phyloP scores from a whole-genome alignment of 2,888 invertebrate genomes.

The Tetropium fuscum region DNA sequence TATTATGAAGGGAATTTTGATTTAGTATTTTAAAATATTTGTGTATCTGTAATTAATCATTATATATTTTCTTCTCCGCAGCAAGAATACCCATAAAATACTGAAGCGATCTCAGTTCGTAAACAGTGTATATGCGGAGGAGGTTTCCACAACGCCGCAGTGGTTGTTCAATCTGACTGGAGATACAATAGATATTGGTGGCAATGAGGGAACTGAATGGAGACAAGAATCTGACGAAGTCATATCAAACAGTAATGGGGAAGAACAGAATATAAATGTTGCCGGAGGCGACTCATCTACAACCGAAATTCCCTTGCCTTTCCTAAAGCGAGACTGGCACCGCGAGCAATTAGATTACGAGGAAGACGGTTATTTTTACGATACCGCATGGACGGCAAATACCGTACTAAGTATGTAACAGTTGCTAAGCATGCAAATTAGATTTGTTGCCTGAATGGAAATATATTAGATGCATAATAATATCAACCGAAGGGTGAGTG shows the following conservation, averaged over 20 bases:
- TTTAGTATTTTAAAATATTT: no score
- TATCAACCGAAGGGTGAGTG: no score
- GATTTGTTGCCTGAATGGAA: no score
- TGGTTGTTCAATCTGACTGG: constrained; percentile 67
- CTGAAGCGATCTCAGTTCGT: constrained; percentile 19
- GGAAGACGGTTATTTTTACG: constrained; percentile 66
- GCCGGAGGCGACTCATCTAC: constrained; percentile 28
- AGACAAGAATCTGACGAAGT: constrained; percentile 30
- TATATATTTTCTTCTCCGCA: constrained; percentile 23
- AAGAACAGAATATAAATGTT: constrained; percentile 28
- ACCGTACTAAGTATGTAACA: constrained; percentile 49
- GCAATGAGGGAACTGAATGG: constrained; percentile 43
- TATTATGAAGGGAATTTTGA: no score
- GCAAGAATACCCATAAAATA: constrained; percentile 25
- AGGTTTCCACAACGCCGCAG: constrained; percentile 30
- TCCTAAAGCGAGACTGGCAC: constrained; percentile 44
- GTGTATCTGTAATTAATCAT: no score
- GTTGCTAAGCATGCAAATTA: no score
- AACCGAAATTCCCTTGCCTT: constrained; percentile 1
- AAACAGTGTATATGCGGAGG: constrained; percentile 7
- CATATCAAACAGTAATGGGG: constrained; percentile 35
- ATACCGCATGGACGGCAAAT: constrained; percentile 63
- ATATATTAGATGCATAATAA: no score
- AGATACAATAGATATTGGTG: constrained; percentile 64
- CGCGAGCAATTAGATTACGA: constrained; percentile 58